phyloP scores from a whole-genome alignment of 2,888 invertebrate species.

The Nomada ferruginata region DNA sequence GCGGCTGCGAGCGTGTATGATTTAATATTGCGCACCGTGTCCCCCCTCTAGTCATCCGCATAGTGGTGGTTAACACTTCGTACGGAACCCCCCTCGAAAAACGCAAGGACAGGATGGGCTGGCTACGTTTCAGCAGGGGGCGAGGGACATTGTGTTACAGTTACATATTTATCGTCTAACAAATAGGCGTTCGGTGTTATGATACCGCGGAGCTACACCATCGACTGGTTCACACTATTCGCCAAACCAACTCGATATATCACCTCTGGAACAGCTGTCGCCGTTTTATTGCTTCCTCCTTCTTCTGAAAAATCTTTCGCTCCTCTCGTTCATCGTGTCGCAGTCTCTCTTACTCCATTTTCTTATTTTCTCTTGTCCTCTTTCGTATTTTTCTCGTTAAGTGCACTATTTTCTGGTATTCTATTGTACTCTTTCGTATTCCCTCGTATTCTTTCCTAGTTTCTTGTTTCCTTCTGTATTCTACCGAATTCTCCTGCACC shows the following conservation, averaged over 20 bases:
- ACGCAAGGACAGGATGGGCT: constrained; percentile 46
- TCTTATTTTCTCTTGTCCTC: no score
- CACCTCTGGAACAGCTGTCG: constrained; percentile 73
- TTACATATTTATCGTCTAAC: constrained; percentile 83
- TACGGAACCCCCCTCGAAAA: constrained; percentile 41
- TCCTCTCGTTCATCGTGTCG: constrained; percentile 23
- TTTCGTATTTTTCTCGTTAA: neutral
- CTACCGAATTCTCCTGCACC: no score
- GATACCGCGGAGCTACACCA: constrained; percentile 78
- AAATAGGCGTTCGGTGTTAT: constrained; percentile 83
- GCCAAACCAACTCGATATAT: constrained; percentile 42
- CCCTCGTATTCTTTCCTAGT: no score
- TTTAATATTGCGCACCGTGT: constrained; percentile 76
- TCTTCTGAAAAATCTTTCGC: neutral
- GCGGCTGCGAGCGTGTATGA: constrained; percentile 60
- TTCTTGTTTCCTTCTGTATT: no score
- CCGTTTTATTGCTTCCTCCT: constrained; percentile 60
- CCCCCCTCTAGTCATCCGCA: constrained; percentile 45
- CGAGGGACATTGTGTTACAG: constrained; percentile 80
- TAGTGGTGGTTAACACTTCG: constrained; percentile 41
- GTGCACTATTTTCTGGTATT: no score
- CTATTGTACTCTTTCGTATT: no score
- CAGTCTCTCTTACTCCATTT: constrained; percentile 55
- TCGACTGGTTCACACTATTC: constrained; percentile 76
- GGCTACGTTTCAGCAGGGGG: constrained; percentile 53